Evolutionary conservation across 64 coral and sea anemone species (phyloP), one percentile per base, ranked within the genome.

Genomic region (Platygyra sinensis): DNA sequence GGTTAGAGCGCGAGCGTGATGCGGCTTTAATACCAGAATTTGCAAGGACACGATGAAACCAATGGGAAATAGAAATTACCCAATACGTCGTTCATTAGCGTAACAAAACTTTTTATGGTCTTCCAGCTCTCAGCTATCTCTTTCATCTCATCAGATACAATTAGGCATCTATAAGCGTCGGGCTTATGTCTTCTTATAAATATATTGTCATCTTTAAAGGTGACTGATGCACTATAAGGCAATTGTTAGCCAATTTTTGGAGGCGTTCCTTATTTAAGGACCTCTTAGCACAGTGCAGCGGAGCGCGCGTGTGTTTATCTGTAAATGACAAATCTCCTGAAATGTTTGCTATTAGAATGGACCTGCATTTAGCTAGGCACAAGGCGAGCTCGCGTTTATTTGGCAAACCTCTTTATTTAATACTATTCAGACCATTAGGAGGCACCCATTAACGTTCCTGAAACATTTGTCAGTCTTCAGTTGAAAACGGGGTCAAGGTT

Each of bases 171-270:
- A 65, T 97, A 97, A 94, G 62, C 86, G 83, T 91, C 80, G 90
- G 82, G 87, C 95, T 88, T 81, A 86, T 91, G 87, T 65, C 91
- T 82, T 93, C 86, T 93, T 72, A 72, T 49, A 64, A 78, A 87
- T 89, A 97, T 97, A 97, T 94, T 97, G 95, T 94, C 95, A 91
- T 91, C 95, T 87, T 75, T 72, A 94, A 86, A 76, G 84, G 91
- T 89, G 95, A 97, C 91, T 93, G 79, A 82, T 89, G 89, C 89
- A 97, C 93, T 97, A 97, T 93, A 92, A 88, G 93, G 84, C 90
- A 85, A 97, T 97, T 97, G 91, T 93, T 94, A 91, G 92, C 91
- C 93, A 97, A 97, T 97, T 97, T 94, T 80, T 75, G 93, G 80
- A 92, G 95, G 95, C 95, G 95, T 97, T 89, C 88, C 92, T 94